Evolutionary conservation across 1,140 invertebrate genomes (phyloP), one percentile per base, ranked within the genome.

Genomic region (Xylocopa sonorina): DNA sequence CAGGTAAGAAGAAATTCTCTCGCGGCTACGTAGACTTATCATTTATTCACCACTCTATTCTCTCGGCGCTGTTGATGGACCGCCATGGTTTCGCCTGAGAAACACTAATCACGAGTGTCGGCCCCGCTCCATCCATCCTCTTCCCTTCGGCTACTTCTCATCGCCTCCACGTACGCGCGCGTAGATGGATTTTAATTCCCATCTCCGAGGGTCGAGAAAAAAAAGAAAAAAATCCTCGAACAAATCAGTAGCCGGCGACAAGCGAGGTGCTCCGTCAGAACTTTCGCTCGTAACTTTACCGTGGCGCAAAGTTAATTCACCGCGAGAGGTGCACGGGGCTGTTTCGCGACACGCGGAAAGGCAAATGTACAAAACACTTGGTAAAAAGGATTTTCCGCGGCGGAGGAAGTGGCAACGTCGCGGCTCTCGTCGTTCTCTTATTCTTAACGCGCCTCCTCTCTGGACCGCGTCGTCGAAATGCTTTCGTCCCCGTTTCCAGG

Each of bases 341-440:
- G 55, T n/a, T n/a, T n/a, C n/a, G n/a, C n/a, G n/a, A n/a, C n/a
- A n/a, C n/a, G 41, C 64, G 50, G 80, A 55, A 72, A n/a, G n/a
- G n/a, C n/a, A n/a, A n/a, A n/a, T n/a, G n/a, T n/a, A n/a, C n/a
- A n/a, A n/a, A n/a, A n/a, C n/a, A 62, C 77, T 76, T 72, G 38
- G 50, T 82, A 79, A 82, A 85, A 75, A 81, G 79, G 74, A 82
- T 82, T 84, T 80, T 71, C 62, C 67, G 76, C 55, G 50, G 75
- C 34, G 46, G 48, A 71, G 75, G 74, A 82, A 78, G 46, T 69
- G 38, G 64, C n/a, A n/a, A n/a, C 69, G 75, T 46, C 67, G 48
- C 48, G 16, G 41, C 46, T 60, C 48, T 60, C 48, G 24, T 46
- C 43, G 10, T n/a, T 24, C 62, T 29, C 18, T 41, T 69, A 53